Conservation (phyloP, 2,888 invertebrate species). For the Colletes collaris region DNA sequence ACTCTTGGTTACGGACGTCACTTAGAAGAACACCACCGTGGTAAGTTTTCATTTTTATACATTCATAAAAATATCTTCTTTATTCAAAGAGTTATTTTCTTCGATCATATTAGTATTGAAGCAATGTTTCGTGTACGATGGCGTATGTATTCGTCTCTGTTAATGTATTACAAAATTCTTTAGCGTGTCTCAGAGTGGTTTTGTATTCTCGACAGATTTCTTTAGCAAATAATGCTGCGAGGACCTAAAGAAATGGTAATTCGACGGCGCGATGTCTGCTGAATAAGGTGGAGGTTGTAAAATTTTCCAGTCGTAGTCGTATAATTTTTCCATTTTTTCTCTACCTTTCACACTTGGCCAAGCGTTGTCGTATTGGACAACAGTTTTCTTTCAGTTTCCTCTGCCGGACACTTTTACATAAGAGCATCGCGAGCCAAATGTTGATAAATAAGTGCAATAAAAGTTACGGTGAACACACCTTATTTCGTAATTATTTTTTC, state of each 20-base stretch:
- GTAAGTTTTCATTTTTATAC: slow-evolving; percentile 83
- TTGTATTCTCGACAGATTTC: neutral
- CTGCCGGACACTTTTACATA: neutral
- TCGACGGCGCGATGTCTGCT: neutral
- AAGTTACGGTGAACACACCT: no score
- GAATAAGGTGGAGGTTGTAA: slow-evolving; percentile 8
- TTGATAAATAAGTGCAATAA: no score
- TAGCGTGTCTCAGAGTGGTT: neutral
- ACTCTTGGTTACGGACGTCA: slow-evolving; percentile 94
- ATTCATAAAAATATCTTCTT: no score
- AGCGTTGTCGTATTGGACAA: neutral
- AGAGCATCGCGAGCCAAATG: no score
- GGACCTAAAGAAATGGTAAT: neutral
- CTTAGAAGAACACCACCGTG: slow-evolving; percentile 91
- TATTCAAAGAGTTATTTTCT: no score
- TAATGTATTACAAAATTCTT: neutral
- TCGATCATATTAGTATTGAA: no score
- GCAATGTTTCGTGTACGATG: no score
- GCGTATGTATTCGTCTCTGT: no score
- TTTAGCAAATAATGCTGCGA: neutral
- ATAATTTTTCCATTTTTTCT: slow-evolving; percentile 1
- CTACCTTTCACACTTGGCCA: neutral
- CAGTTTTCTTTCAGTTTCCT: neutral
- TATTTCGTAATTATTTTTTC: no score
- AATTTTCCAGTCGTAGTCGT: slow-evolving; percentile 6